Evolutionary conservation across 2,113 vertebrate genomes (phyloP).

Genomic region (Typhlomys cinereus): DNA sequence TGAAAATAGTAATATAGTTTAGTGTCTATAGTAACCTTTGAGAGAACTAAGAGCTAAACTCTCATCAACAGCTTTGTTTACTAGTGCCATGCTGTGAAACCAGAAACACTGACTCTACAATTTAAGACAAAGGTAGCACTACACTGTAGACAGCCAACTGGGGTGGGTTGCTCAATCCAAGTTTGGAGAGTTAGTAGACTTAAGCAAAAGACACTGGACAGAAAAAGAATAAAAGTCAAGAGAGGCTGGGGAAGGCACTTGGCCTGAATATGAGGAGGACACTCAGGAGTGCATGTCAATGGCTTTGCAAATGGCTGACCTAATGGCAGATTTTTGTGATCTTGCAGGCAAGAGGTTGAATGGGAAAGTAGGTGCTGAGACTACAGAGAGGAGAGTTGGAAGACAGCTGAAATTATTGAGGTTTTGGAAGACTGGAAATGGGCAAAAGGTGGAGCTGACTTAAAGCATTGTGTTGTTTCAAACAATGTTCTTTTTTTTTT

Average conservation of each 20-base stretch:
- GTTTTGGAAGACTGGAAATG: neutral
- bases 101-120: neutral
- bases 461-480: neutral
- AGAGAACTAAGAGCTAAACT: neutral
- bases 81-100: neutral
- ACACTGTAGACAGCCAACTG: neutral
- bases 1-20: neutral
- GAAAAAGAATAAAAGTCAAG: neutral
- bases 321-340: neutral
- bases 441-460: neutral
- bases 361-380: neutral
- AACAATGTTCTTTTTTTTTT: neutral
- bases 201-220: constrained; percentile 3
- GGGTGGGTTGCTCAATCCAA: neutral
- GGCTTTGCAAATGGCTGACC: neutral
- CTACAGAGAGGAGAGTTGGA: neutral
- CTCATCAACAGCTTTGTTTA: neutral
- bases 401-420: neutral
- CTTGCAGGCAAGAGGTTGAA: neutral
- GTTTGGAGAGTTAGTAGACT: neutral
- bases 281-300: neutral
- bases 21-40: constrained; percentile 5
- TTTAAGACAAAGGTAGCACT: neutral
- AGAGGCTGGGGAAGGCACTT: neutral
- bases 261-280: neutral